These are phyloP conservation scores for Pteropus alecto DNA, from an alignment of 2,113 vertebrate genomes.

Conservation along the genomic window DNA sequence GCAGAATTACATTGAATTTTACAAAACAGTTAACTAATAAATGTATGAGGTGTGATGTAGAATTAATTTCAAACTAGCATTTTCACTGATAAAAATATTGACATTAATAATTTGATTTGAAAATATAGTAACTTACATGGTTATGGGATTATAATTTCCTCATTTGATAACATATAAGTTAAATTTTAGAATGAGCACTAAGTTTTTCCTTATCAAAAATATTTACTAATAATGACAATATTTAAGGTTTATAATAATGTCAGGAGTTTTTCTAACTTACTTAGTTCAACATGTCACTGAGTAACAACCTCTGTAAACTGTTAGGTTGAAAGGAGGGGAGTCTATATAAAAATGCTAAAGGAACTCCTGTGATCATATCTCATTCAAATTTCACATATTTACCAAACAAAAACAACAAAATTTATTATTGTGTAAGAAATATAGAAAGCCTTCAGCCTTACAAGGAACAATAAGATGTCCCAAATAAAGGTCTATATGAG, in stretches of 20 bases:
- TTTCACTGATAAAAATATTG: conserved; percentile 6
- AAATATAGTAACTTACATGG: neutral
- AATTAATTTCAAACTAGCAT: neutral
- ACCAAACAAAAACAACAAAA: neutral
- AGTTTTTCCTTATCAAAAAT: neutral
- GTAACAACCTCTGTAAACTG: neutral
- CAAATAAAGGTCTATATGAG: neutral
- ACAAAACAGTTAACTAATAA: neutral
- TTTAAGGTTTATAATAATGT: neutral
- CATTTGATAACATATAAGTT: neutral
- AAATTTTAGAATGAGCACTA: neutral
- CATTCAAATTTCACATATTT: conserved; percentile 2
- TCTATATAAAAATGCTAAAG: neutral
- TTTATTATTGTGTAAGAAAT: neutral
- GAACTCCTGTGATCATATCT: neutral
- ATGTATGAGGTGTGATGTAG: neutral
- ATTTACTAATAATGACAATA: neutral
- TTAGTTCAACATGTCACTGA: neutral
- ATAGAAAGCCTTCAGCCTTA: neutral
- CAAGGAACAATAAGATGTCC: neutral
- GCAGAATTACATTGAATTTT: neutral
- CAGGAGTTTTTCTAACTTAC: neutral
- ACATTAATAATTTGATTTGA: neutral
- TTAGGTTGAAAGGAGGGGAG: neutral
- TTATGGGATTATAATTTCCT: neutral